Evolutionary conservation across 2,888 invertebrate species (phyloP).

Genomic region (Miltochrista miniata): DNA sequence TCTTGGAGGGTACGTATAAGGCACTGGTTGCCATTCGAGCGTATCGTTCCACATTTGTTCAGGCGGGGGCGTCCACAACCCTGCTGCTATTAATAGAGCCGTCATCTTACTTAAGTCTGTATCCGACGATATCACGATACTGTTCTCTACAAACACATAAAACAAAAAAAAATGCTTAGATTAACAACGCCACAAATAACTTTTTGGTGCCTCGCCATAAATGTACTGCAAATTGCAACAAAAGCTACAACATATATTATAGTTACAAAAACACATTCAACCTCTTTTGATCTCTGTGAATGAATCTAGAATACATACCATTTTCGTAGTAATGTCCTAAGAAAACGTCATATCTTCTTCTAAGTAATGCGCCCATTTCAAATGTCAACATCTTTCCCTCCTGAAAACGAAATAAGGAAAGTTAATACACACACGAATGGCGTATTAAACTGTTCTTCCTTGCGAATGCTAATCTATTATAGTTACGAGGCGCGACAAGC

Average conservation of each 20-base stretch:
- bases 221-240: too few species aligned
- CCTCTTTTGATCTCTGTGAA: too few species aligned
- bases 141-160: conserved; percentile 46
- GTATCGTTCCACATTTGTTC: conserved; percentile 79
- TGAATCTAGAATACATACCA: conserved; percentile 44
- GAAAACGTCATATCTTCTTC: conserved; percentile 77
- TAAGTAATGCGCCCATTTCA: conserved; percentile 82
- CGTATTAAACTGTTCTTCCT: conserved; percentile 17
- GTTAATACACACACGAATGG: neutral
- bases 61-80: conserved; percentile 85
- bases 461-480: conserved; percentile 40
- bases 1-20: conserved; percentile 73
- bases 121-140: conserved; percentile 85
- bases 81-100: conserved; percentile 87
- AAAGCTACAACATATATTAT: too few species aligned
- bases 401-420: conserved; percentile 55
- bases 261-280: too few species aligned
- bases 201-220: too few species aligned
- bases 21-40: conserved; percentile 86
- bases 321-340: conserved; percentile 73
- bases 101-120: conserved; percentile 90
- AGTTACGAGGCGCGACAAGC: conserved; percentile 47
- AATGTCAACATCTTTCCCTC: conserved; percentile 82
- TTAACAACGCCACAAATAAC: neutral
- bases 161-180: neutral